Conservation (phyloP, 2,888 invertebrate species). For the Tenthredo mesomela region DNA sequence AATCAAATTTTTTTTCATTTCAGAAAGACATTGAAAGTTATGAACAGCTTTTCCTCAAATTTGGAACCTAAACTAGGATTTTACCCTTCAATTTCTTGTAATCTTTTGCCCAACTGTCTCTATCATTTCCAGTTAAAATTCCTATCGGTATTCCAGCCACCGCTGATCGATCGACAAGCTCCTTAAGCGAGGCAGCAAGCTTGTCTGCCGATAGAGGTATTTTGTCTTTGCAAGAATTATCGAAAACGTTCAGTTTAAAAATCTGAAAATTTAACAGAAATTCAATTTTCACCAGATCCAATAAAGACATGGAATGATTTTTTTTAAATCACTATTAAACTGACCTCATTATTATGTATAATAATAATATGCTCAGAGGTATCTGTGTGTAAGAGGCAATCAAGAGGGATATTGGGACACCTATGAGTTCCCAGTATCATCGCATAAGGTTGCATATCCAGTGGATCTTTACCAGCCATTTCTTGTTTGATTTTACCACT, state of each 20-base stretch:
- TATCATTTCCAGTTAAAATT: slow-evolving; percentile 88
- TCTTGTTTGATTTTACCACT: slow-evolving; percentile 80
- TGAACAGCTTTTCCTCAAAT: no score
- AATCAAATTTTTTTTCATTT: no score
- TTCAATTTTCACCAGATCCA: neutral
- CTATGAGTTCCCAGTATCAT: slow-evolving; percentile 94
- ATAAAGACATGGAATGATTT: neutral
- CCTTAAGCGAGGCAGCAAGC: slow-evolving; percentile 83
- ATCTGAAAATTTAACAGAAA: slow-evolving; percentile 79
- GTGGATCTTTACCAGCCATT: slow-evolving; percentile 86
- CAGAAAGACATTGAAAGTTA: no score
- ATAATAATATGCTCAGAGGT: slow-evolving; percentile 87
- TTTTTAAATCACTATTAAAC: slow-evolving; percentile 65
- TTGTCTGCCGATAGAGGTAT: slow-evolving; percentile 82
- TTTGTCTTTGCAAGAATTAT: slow-evolving; percentile 69
- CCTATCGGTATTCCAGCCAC: slow-evolving; percentile 83
- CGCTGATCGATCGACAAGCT: slow-evolving; percentile 81
- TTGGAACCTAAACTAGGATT: no score
- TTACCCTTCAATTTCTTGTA: slow-evolving; percentile 84
- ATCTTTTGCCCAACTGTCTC: slow-evolving; percentile 89
- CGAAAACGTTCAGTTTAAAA: slow-evolving; percentile 81
- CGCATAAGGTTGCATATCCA: slow-evolving; percentile 96
- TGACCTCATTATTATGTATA: slow-evolving; percentile 91
- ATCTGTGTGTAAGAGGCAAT: slow-evolving; percentile 84
- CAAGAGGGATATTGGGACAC: slow-evolving; percentile 85